Conservation (phyloP, 2,113 vertebrate genomes). For the Chroicocephalus ridibundus region DNA sequence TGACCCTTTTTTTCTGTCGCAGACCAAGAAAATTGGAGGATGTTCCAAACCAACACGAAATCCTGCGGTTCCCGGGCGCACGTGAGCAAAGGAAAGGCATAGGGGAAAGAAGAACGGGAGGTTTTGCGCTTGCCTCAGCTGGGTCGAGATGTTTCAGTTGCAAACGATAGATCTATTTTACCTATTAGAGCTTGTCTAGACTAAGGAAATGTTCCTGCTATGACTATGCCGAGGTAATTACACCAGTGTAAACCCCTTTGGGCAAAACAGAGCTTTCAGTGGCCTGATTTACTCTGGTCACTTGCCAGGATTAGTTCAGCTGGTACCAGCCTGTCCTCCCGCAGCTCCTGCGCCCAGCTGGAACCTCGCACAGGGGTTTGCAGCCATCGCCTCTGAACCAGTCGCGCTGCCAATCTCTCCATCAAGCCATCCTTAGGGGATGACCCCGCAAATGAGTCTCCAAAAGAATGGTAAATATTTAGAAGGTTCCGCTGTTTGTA, state of each 20-base stretch:
- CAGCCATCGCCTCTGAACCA: not conserved
- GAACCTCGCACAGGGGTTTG: not conserved
- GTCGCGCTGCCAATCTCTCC: not conserved
- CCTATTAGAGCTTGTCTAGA: slow-evolving; percentile 65
- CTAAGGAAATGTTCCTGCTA: slow-evolving; percentile 57
- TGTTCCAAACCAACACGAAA: not conserved
- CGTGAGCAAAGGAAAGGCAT: fast-evolving
- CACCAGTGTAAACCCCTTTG: slow-evolving; percentile 47
- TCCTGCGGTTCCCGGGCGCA: not conserved
- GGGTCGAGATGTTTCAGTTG: not conserved
- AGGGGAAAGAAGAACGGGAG: fast-evolving
- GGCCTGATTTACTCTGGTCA: slow-evolving; percentile 62
- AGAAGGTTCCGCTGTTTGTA: not conserved
- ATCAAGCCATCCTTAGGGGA: not conserved
- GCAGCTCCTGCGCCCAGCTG: slow-evolving; percentile 31
- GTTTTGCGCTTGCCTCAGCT: not conserved
- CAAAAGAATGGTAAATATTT: not conserved
- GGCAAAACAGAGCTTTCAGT: slow-evolving; percentile 65
- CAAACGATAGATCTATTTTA: slow-evolving; percentile 53
- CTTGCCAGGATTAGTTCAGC: slow-evolving; percentile 62
- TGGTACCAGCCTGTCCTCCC: slow-evolving; percentile 40
- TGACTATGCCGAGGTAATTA: slow-evolving; percentile 54
- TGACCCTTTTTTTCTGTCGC: not conserved
- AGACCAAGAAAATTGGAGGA: not conserved
- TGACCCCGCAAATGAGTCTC: not conserved